Base-by-base conservation (phyloP, 2,888 invertebrate genomes). In the Schizotus pectinicornis region DNA sequence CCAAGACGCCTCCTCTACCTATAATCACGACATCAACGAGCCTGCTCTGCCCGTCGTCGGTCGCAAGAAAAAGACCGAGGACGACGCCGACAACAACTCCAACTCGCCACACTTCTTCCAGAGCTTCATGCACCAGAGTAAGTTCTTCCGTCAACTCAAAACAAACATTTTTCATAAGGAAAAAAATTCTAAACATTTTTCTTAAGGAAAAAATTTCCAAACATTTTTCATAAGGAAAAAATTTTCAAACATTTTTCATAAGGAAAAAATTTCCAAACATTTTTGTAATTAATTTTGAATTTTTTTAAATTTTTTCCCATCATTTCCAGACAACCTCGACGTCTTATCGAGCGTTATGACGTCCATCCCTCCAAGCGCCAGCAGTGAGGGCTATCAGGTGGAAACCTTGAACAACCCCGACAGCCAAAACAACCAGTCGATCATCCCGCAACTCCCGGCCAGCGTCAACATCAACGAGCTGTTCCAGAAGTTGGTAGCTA, bases 401-500 rank as follows among this genome's bases (percentile, higher is more conserved):
- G 84, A 84, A 58, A 72, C 67, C 36, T 36, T 78, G 32, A 45
- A 68, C 6, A 59, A 64, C 22, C 79, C 80, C 62, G 8, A 61
- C 65, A 7, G 35, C 54, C 52, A 22, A 30, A 57, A 13, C 49
- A 61, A 38, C 34, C 61, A 9, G 34, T 38, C 46, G 41, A n/a
- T 39, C 14, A 8, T 35, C 11, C 39, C 52, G n/a, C 39, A 47
- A 12, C 31, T 14, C n/a, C 53, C 72, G 6, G 52, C 68, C 22
- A 78, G 80, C 53, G 77, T 88, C 1, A 92, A 94, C 71, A 90
- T 97, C 14, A 89, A 86, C 60, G 92, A 93, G 65, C 80, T 97
- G 30, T 92, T 95, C 74, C 89, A 91, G 61, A 92, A 93, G 77
- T 80, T 97, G 6, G 88, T 95, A 1, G 91, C 91, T 0, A 90